Evolutionary conservation across 2,113 vertebrate genomes (phyloP), one percentile per base, ranked within the genome.

Genomic region (Romanogobio albipinnatus): DNA sequence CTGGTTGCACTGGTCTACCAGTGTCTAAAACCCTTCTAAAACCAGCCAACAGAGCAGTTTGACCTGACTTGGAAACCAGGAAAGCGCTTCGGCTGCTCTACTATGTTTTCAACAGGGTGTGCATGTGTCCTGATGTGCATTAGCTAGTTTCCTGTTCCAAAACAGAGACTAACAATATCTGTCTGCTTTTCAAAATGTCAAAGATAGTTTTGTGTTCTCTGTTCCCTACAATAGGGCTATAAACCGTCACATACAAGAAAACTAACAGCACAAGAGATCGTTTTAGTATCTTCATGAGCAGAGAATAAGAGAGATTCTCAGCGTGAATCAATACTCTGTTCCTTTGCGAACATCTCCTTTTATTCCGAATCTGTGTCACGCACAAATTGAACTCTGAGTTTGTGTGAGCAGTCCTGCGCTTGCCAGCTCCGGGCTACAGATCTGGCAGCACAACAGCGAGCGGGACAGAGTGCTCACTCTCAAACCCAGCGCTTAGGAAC

Each of bases 351-450:
- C 39, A 81, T 66, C 61, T 66, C 39, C 3, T 66, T 66, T 66
- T 51, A 49, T 26, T 66, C 45, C n/a, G 9, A 80, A 45, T 33
- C 59, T 64, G 58, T 79, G 77, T 45, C 61, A 81, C n/a, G 17
- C 39, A 64, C 59, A 47, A n/a, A 33, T 10, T 81, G 61, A 81
- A 49, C 59, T 51, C 45, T 6, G 77, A 7, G 78, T 81, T 36
- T 81, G 19, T 79, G 36, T 33, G 61, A 81, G 14, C 61, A 5
- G 26, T 68, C 45, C 78, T 68, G 78, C 2, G 43, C 45, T 66
- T 81, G 78, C 61, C 78, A 81, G 47, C 61, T 81, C 15, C 17
- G 66, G 39, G 77, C 77, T 64, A 66, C 24, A 68, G 78, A 81
- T 79, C 58, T 79, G 77, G 58, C 36, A 79, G n/a, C n/a, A 15